phyloP scores from a whole-genome alignment of 1,140 invertebrate genomes.

The Drosophila arizonae region DNA sequence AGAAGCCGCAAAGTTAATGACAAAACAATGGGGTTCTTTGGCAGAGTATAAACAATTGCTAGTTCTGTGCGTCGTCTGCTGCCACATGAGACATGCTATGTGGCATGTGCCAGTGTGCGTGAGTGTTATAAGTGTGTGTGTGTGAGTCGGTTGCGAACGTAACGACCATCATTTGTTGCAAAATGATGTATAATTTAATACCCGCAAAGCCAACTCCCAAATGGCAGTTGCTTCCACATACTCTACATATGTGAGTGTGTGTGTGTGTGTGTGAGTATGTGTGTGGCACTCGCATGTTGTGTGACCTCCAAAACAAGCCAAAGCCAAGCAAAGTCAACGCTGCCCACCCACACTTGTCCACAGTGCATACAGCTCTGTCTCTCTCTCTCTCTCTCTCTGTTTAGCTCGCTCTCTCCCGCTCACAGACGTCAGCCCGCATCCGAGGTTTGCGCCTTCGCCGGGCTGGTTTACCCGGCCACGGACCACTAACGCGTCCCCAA shows the following conservation, averaged over 20 bases:
- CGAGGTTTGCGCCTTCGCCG: conserved; percentile 7
- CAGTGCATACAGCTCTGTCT: conserved; percentile 26
- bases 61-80: conserved; percentile 22
- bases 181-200: conserved; percentile 82
- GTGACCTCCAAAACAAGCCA: conserved; percentile 76
- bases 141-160: conserved; percentile 45
- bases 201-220: conserved; percentile 81
- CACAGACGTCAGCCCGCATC: conserved; percentile 39
- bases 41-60: conserved; percentile 39
- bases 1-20: conserved; percentile 27
- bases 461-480: conserved; percentile 52
- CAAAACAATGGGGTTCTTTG: conserved; percentile 29
- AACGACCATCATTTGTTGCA: conserved; percentile 82
- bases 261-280: conserved; percentile 22
- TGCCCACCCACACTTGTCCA: conserved; percentile 51
- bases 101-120: conserved; percentile 8
- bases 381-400: not conserved
- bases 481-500: conserved; percentile 79
- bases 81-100: conserved; percentile 46
- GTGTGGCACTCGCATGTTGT: conserved; percentile 18
- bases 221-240: conserved; percentile 43
- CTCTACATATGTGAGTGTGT: not conserved
- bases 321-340: conserved; percentile 73
- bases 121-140: conserved; percentile 2
- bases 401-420: too few species aligned